Percentiles rank a stretch among this genome's conserved stretches.
phyloP scores from a whole-genome alignment of 2,797 vertebrate species.

The Gymnothorax javanicus region DNA sequence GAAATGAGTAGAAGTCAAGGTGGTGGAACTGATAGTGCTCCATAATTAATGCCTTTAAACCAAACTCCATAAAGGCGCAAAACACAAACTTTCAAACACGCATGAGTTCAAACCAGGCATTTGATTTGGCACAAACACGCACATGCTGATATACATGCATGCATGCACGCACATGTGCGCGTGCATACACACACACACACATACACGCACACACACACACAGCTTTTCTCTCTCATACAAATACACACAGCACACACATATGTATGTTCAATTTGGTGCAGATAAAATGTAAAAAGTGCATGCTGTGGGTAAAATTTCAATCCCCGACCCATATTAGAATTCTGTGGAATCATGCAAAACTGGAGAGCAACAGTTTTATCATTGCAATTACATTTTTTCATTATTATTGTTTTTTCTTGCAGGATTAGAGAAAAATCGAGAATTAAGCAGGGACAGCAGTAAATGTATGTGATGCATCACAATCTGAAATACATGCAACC shows the following conservation, averaged over 20 bases:
- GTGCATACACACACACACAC: slow-evolving; percentile 15
- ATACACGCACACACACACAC: slow-evolving; percentile 16
- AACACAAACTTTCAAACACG: slow-evolving; percentile 61
- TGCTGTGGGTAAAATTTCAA: neutral
- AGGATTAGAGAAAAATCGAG: neutral
- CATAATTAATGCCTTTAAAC: slow-evolving; percentile 67
- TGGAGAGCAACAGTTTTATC: neutral
- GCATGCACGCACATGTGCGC: neutral
- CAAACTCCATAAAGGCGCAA: slow-evolving; percentile 59
- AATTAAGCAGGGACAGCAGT: neutral
- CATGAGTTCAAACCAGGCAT: slow-evolving; percentile 48
- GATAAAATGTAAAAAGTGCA: too few species aligned
- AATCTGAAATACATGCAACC: neutral
- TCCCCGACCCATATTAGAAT: neutral
- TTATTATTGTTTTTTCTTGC: neutral
- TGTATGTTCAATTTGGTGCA: neutral
- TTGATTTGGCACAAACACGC: slow-evolving; percentile 37
- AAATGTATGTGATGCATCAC: neutral
- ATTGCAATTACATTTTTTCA: neutral
- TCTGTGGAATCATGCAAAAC: neutral
- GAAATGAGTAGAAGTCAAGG: slow-evolving; percentile 77
- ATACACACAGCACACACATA: neutral
- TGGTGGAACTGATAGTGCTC: slow-evolving; percentile 76
- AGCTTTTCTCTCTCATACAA: neutral
- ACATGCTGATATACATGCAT: too few species aligned